Base-by-base conservation (phyloP, 2,888 invertebrate species). In the Leucophenga maculata region DNA sequence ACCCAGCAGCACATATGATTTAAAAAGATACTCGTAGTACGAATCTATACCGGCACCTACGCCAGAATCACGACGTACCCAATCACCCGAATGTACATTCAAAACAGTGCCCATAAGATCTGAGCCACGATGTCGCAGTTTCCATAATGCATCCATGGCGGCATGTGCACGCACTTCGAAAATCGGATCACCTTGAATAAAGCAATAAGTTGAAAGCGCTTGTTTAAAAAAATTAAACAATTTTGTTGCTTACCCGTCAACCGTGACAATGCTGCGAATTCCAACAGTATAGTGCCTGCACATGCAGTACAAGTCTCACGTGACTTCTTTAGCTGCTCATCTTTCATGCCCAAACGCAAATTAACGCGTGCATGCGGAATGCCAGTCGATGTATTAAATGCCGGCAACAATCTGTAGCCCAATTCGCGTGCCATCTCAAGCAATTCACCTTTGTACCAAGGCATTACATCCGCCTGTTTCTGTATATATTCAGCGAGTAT, bases 21-120 rank as follows among this genome's bases (percentile, higher is more conserved):
- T 99, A 39, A 99, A 91, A 75, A 97, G 95, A 89, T 99, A 99
- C 89, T 99, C 99, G 86, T 99, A 99, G 89, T 99, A 99, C 0
- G 98, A 98, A 89, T 99, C 99, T 78, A 99, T 98, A 31, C 99
- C 99, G 14, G 99, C 99, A n/a, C 99, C 99, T 8, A 99, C 97
- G 1, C 99, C 98, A 1, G 97, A 96, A 88, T 99, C 98, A 83
- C 97, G 92, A 59, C 99, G 91, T 6, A 98, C 94, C 99, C 99
- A 99, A 88, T 98, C 97, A 0, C 99, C 99, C 2, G 95, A 97
- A 88, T 99, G 96, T n/a, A 99, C 94, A 89, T 99, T 98, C 66
- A 99, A 91, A 6, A 98, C 97, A 0, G 98, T 97, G 4, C 99
- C 99, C 95, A 99, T 97, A 9, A 99, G 91, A 89, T 99, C 98